Conservation (phyloP, 2,113 vertebrate genomes). For the Mungos mungo region DNA sequence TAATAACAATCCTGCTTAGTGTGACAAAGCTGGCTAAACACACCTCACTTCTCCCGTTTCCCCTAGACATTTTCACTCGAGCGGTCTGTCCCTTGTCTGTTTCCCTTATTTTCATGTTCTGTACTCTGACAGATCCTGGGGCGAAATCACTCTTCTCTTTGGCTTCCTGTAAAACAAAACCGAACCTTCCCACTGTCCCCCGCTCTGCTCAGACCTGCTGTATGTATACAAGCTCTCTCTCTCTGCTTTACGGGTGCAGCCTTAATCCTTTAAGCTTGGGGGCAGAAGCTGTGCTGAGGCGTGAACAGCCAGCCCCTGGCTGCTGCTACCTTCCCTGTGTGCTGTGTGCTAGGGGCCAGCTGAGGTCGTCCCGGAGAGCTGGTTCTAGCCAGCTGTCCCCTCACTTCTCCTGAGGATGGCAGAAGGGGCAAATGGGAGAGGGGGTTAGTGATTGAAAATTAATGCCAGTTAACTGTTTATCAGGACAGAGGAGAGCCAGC, state of each 20-base stretch:
- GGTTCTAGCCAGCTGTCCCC: constrained; percentile 58
- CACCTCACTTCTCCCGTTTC: neutral
- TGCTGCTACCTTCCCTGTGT: neutral
- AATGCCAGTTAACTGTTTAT: neutral
- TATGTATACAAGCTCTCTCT: neutral
- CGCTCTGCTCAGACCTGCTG: neutral
- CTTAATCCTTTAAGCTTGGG: neutral
- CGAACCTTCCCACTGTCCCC: neutral
- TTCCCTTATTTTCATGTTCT: neutral
- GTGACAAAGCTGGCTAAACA: neutral
- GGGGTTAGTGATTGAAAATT: neutral
- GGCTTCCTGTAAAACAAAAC: neutral
- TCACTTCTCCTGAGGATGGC: constrained; percentile 67
- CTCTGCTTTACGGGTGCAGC: accelerated
- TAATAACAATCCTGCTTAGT: neutral
- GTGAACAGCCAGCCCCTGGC: neutral
- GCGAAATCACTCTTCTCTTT: neutral
- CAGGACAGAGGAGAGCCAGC: neutral
- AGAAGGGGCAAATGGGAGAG: constrained; percentile 54
- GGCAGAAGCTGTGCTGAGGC: accelerated
- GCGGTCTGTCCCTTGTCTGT: neutral
- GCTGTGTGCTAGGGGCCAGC: accelerated
- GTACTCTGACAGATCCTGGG: neutral
- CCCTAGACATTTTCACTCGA: neutral
- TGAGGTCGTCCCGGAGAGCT: neutral